Percentiles rank a stretch among this genome's conserved stretches.
These are phyloP conservation scores for Enoplosus armatus DNA, from an alignment of 2,797 vertebrate genomes.

Conservation along the genomic window DNA sequence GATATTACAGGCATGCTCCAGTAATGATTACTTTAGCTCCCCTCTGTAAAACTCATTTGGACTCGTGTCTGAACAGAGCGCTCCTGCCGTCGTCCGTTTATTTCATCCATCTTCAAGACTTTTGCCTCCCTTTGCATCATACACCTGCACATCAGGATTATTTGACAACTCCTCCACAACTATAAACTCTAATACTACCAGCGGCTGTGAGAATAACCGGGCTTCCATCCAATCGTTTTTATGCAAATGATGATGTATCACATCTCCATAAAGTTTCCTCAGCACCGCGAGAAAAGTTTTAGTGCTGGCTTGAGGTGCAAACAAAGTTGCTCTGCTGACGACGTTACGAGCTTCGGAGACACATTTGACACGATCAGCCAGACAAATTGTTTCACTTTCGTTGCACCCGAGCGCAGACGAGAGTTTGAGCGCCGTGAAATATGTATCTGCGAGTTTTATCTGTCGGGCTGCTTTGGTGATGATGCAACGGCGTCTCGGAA, in stretches of 20 bases:
- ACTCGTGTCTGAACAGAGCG: conserved; percentile 19
- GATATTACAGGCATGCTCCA: conserved; percentile 35
- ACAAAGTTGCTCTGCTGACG: conserved; percentile 22
- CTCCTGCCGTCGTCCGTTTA: conserved; percentile 4
- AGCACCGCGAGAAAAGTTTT: conserved; percentile 12
- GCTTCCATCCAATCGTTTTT: conserved; percentile 32
- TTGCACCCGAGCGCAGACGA: conserved; percentile 12
- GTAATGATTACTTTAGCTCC: conserved; percentile 42
- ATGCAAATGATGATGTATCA: conserved; percentile 52
- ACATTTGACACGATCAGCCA: conserved; percentile 2
- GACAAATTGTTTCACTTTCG: conserved; percentile 27
- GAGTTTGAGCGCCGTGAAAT: conserved; percentile 15
- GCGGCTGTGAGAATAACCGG: conserved; percentile 25
- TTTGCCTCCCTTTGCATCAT: conserved; percentile 43
- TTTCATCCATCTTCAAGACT: conserved; percentile 32
- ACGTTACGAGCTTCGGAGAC: conserved; percentile 32
- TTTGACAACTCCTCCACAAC: conserved; percentile 38
- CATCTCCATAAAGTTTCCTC: conserved; percentile 41
- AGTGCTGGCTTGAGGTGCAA: conserved; percentile 30
- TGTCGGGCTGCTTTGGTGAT: background rate
- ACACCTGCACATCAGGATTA: conserved; percentile 38
- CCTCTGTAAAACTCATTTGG: conserved; percentile 45
- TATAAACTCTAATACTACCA: conserved; percentile 24
- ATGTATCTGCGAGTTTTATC: conserved; percentile 12
- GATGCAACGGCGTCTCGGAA: conserved; percentile 11